These are phyloP conservation scores for Corydoras sp. DNA, from an alignment of 2,113 vertebrate species.

Conservation along the genomic window DNA sequence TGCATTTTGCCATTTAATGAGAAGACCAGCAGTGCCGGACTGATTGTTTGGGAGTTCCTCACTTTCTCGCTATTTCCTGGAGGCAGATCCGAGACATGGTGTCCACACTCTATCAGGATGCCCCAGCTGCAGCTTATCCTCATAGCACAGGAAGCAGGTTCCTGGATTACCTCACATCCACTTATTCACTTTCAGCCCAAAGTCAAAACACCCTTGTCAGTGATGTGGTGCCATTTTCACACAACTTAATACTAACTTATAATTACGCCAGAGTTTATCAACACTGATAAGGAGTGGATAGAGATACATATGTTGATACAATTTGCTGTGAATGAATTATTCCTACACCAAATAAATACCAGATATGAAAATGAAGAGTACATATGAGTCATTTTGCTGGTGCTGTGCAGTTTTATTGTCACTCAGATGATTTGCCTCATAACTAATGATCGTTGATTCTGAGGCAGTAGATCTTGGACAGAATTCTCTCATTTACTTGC, in stretches of 20 bases:
- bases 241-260: conserved; percentile 14
- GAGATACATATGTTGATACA: not conserved
- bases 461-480: not conserved
- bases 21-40: conserved; percentile 40
- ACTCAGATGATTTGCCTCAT: conserved; percentile 6
- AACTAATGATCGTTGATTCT: conserved; percentile 4
- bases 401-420: not conserved
- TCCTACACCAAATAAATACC: not conserved
- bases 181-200: conserved; percentile 25
- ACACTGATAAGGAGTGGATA: not conserved
- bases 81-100: conserved; percentile 27
- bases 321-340: not conserved
- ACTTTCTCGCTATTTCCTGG: conserved; percentile 46
- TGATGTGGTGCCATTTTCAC: conserved; percentile 45
- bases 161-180: conserved; percentile 54
- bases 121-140: conserved; percentile 50
- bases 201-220: conserved; percentile 29
- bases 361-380: not conserved
- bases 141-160: conserved; percentile 49
- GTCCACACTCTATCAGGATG: conserved; percentile 50
- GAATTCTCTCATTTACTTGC: conserved; percentile 3
- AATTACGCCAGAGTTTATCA: not conserved
- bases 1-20: conserved; percentile 46
- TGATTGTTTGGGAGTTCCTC: conserved; percentile 59
- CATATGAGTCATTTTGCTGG: conserved; percentile 2